These are phyloP conservation scores for Hystrix brachyura DNA, from an alignment of 2,113 vertebrate species.

Conservation along the genomic window DNA sequence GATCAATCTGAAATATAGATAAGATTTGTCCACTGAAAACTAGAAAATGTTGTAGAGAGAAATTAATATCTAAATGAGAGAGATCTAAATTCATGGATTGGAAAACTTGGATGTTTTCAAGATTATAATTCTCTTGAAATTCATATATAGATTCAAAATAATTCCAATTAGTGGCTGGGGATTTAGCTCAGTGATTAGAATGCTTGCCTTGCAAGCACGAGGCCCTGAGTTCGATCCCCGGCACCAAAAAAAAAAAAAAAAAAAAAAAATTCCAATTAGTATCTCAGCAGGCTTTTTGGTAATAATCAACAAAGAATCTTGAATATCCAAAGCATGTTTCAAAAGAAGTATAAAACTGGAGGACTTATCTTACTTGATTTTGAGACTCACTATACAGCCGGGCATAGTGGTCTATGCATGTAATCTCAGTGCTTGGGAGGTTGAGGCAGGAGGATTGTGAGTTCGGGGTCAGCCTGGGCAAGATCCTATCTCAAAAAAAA, in stretches of 20 bases:
- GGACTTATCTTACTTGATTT: background rate
- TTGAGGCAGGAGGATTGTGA: background rate
- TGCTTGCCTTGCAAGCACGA: no score
- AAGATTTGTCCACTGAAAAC: background rate
- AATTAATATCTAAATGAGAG: background rate
- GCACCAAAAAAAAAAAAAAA: no score
- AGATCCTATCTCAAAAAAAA: background rate
- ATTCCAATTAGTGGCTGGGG: constrained; percentile 7
- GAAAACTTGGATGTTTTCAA: background rate
- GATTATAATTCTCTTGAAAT: background rate
- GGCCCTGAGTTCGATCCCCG: no score
- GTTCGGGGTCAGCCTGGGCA: background rate
- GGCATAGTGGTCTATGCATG: no score
- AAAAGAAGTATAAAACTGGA: background rate
- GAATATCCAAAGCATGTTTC: background rate
- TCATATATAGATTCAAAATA: constrained; percentile 17
- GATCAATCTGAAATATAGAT: background rate
- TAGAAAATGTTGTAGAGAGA: background rate
- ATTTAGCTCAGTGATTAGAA: no score
- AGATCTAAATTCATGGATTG: background rate
- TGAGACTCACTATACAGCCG: background rate
- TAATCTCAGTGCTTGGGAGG: no score
- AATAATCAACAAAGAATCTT: background rate
- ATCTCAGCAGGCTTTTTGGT: background rate
- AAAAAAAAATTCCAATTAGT: constrained; percentile 11